These are phyloP conservation scores for Drosophila tristis DNA, from an alignment of 1,140 invertebrate species.

Conservation along the genomic window DNA sequence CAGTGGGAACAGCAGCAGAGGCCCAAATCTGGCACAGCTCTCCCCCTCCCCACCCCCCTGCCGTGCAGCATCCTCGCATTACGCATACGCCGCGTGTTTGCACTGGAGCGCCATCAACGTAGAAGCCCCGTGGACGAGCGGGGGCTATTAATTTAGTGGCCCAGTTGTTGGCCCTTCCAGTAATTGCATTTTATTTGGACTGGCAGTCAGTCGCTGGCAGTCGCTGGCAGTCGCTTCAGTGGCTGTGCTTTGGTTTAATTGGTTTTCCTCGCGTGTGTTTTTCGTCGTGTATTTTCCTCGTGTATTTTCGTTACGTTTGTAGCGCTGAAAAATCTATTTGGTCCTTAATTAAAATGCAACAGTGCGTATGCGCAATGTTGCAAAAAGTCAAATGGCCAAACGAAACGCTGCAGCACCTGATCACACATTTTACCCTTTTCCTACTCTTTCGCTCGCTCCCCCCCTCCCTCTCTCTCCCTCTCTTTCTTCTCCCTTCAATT, in stretches of 20 bases:
- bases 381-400: constrained; percentile 71
- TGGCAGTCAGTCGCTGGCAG: constrained; percentile 8
- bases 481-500: constrained; percentile 23
- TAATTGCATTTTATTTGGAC: constrained; percentile 77
- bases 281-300: constrained; percentile 1
- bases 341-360: constrained; percentile 78
- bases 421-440: constrained; percentile 2
- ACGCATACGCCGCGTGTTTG: constrained; percentile 63
- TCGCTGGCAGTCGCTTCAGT: constrained; percentile 32
- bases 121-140: constrained; percentile 9
- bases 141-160: constrained; percentile 76
- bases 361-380: constrained; percentile 72
- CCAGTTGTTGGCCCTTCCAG: constrained; percentile 32
- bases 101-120: too few relatives aligned
- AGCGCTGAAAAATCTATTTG: constrained; percentile 67
- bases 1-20: not conserved
- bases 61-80: constrained; percentile 48
- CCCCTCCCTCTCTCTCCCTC: not conserved
- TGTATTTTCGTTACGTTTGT: constrained; percentile 38
- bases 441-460: too few relatives aligned
- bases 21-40: constrained; percentile 29
- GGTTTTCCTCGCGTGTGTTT: constrained; percentile 47
- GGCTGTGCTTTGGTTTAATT: constrained; percentile 72
- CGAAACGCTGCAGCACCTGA: constrained; percentile 37
- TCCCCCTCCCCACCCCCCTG: not conserved